phyloP scores from a whole-genome alignment of 2,797 vertebrate species.

The Pampus argenteus region DNA sequence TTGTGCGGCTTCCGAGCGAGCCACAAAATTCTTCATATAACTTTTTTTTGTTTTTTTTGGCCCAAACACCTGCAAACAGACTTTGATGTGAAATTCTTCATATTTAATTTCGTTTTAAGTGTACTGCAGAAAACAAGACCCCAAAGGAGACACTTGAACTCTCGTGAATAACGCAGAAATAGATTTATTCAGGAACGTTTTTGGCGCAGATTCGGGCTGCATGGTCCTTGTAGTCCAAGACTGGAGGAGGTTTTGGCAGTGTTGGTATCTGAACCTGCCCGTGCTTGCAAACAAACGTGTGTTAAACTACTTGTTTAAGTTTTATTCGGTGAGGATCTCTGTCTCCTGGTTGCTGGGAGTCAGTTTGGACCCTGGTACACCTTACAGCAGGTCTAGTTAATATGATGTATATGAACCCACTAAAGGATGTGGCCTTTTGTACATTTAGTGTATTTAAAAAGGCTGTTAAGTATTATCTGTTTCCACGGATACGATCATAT shows the following conservation, averaged over 20 bases:
- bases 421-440: background rate
- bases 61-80: background rate
- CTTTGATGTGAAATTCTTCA: background rate
- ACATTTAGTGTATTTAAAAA: background rate
- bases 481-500: conserved; percentile 43
- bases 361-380: too few species aligned
- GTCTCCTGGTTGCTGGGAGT: background rate
- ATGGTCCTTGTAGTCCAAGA: background rate
- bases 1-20: too few species aligned
- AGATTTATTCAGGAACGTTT: background rate
- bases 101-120: background rate
- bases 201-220: background rate
- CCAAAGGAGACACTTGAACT: background rate
- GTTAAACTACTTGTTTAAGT: background rate
- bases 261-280: background rate
- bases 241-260: background rate
- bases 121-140: background rate
- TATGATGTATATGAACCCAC: background rate
- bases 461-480: background rate
- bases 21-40: too few species aligned
- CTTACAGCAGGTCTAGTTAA: too few species aligned
- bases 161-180: background rate
- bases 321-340: background rate
- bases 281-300: background rate
- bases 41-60: too few species aligned